A percentile compares a stretch with the other conserved stretches of the same genome.
Evolutionary conservation across 1,140 invertebrate species (phyloP).

Genomic region (Drosophila equinoxialis): DNA sequence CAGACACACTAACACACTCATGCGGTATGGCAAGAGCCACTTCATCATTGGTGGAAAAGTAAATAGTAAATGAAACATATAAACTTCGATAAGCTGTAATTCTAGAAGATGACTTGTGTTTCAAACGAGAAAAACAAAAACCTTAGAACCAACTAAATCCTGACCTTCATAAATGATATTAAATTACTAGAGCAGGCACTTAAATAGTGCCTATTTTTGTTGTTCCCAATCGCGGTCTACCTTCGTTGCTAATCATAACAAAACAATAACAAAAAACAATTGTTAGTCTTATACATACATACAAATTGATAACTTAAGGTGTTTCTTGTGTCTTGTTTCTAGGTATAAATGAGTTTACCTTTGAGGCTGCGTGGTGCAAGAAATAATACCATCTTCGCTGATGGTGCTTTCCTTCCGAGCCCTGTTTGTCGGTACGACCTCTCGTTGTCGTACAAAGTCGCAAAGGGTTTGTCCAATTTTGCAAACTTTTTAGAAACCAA

Average conservation of each 20-base stretch:
- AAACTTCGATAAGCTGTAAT: neutral
- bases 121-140: neutral
- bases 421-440: constrained; percentile 77
- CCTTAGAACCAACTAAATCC: neutral
- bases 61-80: neutral
- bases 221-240: neutral
- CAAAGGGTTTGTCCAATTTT: constrained; percentile 82
- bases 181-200: neutral
- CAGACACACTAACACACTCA: too few species aligned
- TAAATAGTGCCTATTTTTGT: neutral
- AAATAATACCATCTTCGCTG: constrained; percentile 81
- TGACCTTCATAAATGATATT: neutral
- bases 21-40: too few species aligned
- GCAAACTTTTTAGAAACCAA: constrained; percentile 66
- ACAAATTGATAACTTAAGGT: too few species aligned
- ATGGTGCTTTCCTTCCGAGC: constrained; percentile 77
- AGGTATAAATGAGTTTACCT: constrained; percentile 65
- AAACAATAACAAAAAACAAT: too few species aligned
- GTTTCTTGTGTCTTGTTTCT: too few species aligned
- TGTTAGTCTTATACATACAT: neutral
- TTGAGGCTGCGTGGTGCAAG: constrained; percentile 80
- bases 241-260: neutral
- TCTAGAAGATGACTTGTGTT: neutral
- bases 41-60: neutral
- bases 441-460: constrained; percentile 81